Evolutionary conservation across 2,113 vertebrate species (phyloP).

Genomic region (Stictonetta naevosa): DNA sequence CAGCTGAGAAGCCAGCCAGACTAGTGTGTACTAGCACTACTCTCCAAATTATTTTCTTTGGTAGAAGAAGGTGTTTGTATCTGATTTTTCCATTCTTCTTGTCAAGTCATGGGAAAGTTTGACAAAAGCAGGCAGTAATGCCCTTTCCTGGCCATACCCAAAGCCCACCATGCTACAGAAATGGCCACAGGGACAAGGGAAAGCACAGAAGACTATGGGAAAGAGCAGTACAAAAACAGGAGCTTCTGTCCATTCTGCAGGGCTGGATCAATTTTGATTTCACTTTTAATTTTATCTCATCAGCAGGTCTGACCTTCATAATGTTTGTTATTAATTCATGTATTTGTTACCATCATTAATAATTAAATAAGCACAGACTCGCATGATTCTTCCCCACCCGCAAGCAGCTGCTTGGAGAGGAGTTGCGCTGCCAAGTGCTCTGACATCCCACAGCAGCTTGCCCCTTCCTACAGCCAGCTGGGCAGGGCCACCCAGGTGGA

Average conservation of each 20-base stretch:
- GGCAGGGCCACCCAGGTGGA: not conserved
- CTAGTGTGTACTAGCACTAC: not conserved
- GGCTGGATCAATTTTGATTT: not conserved
- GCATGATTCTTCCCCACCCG: not conserved
- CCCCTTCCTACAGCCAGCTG: not conserved
- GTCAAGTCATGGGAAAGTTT: not conserved
- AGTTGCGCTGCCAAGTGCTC: not conserved
- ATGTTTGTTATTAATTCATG: not conserved
- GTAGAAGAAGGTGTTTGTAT: not conserved
- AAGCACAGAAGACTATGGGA: rapidly evolving
- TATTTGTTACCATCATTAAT: not conserved
- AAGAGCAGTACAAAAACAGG: rapidly evolving
- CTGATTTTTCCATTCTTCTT: not conserved
- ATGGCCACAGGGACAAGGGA: rapidly evolving
- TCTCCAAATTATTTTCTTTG: not conserved
- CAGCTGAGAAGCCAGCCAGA: not conserved
- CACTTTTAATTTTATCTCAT: not conserved
- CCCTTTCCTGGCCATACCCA: not conserved
- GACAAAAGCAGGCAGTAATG: not conserved
- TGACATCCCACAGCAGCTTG: no score
- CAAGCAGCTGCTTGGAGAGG: not conserved
- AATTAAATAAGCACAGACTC: not conserved
- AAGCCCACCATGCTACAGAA: not conserved
- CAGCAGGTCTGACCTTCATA: not conserved
- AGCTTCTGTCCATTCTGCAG: not conserved